Evolutionary conservation across 2,113 vertebrate genomes (phyloP).

Genomic region (Asarcornis scutulata): DNA sequence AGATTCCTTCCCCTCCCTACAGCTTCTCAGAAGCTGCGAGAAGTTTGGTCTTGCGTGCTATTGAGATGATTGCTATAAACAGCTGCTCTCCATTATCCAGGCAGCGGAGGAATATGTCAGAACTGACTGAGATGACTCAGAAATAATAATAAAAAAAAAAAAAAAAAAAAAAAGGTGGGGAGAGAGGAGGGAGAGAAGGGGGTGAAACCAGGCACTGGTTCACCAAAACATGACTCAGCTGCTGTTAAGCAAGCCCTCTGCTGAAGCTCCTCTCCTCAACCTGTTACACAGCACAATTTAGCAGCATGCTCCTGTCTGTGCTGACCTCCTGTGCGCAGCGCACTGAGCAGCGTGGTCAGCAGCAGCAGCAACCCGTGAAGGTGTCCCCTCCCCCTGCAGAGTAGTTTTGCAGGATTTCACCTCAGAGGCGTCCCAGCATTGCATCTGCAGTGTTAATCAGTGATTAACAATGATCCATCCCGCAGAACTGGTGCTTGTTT

Average conservation of each 20-base stretch:
- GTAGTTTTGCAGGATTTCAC: background rate
- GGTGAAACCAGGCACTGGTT: slow-evolving; percentile 23
- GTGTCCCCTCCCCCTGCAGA: background rate
- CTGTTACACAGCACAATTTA: background rate
- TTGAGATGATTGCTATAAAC: background rate
- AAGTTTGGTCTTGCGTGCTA: background rate
- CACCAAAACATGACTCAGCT: slow-evolving; percentile 52
- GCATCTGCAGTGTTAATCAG: too few relatives aligned
- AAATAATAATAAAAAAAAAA: slow-evolving; percentile 18
- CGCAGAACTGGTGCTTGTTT: background rate
- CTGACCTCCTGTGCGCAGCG: background rate
- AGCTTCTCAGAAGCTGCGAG: background rate
- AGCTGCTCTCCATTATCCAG: slow-evolving; percentile 11
- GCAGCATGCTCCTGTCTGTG: background rate
- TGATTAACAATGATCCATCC: background rate
- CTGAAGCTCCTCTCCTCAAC: background rate
- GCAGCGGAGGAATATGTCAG: background rate
- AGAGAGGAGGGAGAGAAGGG: fast-evolving
- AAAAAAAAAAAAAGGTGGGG: fast-evolving
- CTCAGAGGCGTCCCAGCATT: too few relatives aligned
- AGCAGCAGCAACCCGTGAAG: background rate
- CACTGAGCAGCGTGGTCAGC: background rate
- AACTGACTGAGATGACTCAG: slow-evolving; percentile 73
- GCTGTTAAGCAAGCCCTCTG: slow-evolving; percentile 15
- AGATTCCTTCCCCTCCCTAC: background rate